Base-by-base conservation (phyloP, 1,140 invertebrate species). In the Nebria ingens region DNA sequence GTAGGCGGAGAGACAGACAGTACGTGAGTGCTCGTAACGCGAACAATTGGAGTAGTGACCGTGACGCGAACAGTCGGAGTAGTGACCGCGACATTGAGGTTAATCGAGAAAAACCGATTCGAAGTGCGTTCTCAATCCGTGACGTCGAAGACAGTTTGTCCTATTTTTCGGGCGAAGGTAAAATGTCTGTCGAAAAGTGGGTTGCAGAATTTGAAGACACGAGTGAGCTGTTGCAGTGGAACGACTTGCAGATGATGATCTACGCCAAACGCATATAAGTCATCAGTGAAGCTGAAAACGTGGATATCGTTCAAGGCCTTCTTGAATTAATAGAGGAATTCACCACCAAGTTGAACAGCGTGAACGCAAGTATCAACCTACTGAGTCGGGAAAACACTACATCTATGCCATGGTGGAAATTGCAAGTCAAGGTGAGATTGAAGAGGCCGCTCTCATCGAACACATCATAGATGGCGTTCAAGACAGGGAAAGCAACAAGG, bases 401-500 rank as follows among this genome's bases (percentile, higher is more conserved):
- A 55, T 58, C 12, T 65, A 62, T 21, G 21, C 34, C 4, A 65
- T 66, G 60, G 9, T 59, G 6, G 64, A 67, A 25, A 61, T 68
- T n/a, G 63, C 64, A 11, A 23, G 61, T 6, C 63, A 64, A 50
- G 64, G 56, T 1, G 53, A 63, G 3, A 53, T 69, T 25, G 68
- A 70, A 52, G 57, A 62, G n/a, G 53, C 40, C 4, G 58, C 64
- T 1, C 19, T 67, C 13, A 65, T 70, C 6, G 59, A 64, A 20
- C 69, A 71, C 52, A 64, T 69, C 6, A 68, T 71, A n/a, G 63
- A 69, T 51, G 70, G 67, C 2, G 65, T 70, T 19, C 56, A 60
- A 19, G 68, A 68, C n/a, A 63, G 65, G 19, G 52, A 56, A n/a
- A 57, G 52, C 2, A 63, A 59, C 20, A 71, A 71, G 60, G 40